Evolutionary conservation across 2,797 vertebrate species (phyloP), one percentile per base, ranked within the genome.

Genomic region (Sebastes taczanowskii): DNA sequence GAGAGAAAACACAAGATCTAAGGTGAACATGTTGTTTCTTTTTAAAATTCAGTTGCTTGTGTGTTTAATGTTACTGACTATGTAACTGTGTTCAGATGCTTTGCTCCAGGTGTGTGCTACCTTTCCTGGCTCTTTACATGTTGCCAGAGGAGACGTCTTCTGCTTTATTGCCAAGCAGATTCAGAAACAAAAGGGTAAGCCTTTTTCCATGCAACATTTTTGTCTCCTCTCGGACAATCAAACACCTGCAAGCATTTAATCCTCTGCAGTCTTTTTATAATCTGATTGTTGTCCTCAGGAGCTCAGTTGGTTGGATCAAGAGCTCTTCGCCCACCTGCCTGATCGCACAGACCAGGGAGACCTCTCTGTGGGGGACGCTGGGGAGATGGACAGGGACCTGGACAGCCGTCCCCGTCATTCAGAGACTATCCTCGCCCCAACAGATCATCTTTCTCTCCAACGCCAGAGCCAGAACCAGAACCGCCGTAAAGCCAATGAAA

Each of bases 141-240:
- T n/a, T 95, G 62, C 82, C 94, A 74, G 89, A 95, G 27, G 85
- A 93, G 30, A 80, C 91, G 16, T 92, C 86, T 81, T 91, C 94
- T 4, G 93, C 92, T 11, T 80, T 89, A 4, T 13, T 95, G 59
- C 92, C 93, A 2, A 71, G 82, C 74, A 79, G 75, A 49, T 70
- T 79, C 42, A 90, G 80, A 78, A 66, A 74, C 64, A 94, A 86
- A 83, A 91, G 93, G 86, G 95, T 96, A 86, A 77, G 91, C 6
- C 61, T 32, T 64, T 29, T 13, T 11, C 25, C 25, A 5, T 22
- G 20, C 18, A 56, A 5, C 10, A 22, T 2, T 23, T 6, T n/a
- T 11, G 2, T 63, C 25, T 7, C 11, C 3, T 23, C 18, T 67
- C 3, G 0, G 30, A 49, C 14, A 38, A 46, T 49, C 3, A 67